Base-by-base conservation (phyloP, 64 coral and sea anemone genomes). In the Catalaphyllia jardinei region DNA sequence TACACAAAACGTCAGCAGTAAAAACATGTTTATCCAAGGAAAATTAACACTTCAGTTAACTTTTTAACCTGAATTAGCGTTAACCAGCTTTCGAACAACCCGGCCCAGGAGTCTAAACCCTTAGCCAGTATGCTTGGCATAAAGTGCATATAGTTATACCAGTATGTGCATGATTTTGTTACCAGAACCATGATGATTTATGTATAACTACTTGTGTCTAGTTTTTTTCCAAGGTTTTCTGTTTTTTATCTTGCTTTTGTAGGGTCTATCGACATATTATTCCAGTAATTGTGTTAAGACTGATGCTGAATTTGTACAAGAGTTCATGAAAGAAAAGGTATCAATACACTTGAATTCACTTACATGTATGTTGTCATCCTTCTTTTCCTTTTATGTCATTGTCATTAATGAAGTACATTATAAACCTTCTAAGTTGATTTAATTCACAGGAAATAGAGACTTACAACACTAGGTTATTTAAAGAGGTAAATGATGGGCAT, bases 321-420 rank as follows among this genome's bases (percentile, higher is more conserved):
- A 87, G 25, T 99, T 99, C 35, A 79, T 99, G 85, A 99, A 99
- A 91, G 94, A 95, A 86, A 95, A 99, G 97, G 97, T 99, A 74
- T 18, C 10, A 72, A 14, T 10, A 27, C 5, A 5, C 4, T 6
- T 46, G 39, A 4, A 46, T 46, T 46, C 39, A 8, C 39, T 46
- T 46, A 35, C 33, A 35, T 46, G 3, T 46, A 46, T 46, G 39
- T 46, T 46, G 39, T 46, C 39, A 46, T 46, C 39, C 6, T 8
- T 46, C 39, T 4, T 8, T 46, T 4, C 5, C 39, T 46, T 46
- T 46, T 46, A 46, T 57, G 54, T 57, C 54, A 57, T 57, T 69
- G 17, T 67, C 18, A 20, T 27, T 11, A 5, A 15, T 74, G 0
- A 29, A 28, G 33, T 72, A 17, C 30, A 29, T 15, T 65, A 22